A percentile compares a stretch with the other conserved stretches of the same genome.
These are phyloP conservation scores for Andrena praecox DNA, from an alignment of 2,888 invertebrate species.

Conservation along the genomic window DNA sequence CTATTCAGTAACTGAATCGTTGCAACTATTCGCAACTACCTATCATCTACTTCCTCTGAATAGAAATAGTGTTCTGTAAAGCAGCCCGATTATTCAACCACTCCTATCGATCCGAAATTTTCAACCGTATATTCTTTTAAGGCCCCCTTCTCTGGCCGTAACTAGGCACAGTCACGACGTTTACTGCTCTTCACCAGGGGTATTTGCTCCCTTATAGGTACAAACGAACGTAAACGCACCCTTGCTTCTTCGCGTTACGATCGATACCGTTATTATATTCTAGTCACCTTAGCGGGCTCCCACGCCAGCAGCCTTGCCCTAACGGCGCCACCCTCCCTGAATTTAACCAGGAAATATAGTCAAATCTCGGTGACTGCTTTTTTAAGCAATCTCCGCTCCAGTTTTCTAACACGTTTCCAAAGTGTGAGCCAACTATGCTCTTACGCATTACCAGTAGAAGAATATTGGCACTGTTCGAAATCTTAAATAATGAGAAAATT, in stretches of 20 bases:
- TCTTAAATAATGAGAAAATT: too few relatives aligned
- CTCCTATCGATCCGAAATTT: neutral
- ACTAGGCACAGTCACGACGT: slow-evolving; percentile 2
- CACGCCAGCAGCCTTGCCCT: slow-evolving; percentile 10
- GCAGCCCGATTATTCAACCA: neutral
- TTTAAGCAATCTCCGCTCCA: neutral
- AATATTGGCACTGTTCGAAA: too few relatives aligned
- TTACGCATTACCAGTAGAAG: too few relatives aligned
- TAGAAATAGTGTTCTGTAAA: neutral
- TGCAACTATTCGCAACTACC: too few relatives aligned
- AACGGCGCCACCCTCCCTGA: neutral
- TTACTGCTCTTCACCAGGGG: slow-evolving; percentile 2
- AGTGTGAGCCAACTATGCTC: neutral
- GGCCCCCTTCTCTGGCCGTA: neutral
- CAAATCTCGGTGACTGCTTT: neutral
- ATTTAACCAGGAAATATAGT: neutral
- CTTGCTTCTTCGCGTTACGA: slow-evolving; percentile 32
- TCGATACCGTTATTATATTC: slow-evolving; percentile 60
- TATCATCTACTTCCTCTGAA: too few relatives aligned
- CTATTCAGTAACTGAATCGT: too few relatives aligned
- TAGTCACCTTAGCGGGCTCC: slow-evolving; percentile 36
- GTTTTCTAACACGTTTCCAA: neutral
- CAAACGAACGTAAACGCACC: slow-evolving; percentile 43
- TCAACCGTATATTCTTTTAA: neutral
- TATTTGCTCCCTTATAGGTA: slow-evolving; percentile 33